Base-by-base conservation (phyloP, 2,888 invertebrate species). In the Pammene aurita region DNA sequence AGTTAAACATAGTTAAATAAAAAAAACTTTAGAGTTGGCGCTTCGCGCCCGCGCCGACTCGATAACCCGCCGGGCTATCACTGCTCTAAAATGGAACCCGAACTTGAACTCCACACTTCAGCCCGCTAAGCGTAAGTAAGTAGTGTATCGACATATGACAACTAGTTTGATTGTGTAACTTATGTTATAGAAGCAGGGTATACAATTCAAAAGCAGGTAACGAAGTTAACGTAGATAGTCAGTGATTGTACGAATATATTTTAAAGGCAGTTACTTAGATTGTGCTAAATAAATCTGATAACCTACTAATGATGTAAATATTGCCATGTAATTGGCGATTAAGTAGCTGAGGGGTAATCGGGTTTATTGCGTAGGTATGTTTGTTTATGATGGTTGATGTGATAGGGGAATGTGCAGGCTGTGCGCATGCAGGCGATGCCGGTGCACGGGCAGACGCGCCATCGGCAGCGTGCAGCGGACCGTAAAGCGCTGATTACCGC, bases 1-100 rank as follows among this genome's bases (percentile, higher is more conserved):
- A 57, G 13, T 18, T 6, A 41, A 52, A 14, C n/a, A n/a, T n/a
- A n/a, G n/a, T n/a, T 18, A 63, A 34, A 5, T 58, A 34, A n/a
- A n/a, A n/a, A n/a, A n/a, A n/a, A 5, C 38, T 41, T 14, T 14
- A 0, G 16, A 42, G 6, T 44, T 26, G 52, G 57, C 11, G 34
- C 62, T 14, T 10, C 41, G 52, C 18, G 54, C 13, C 35, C 16
- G 62, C 35, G 0, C 11, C 62, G 52, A 7, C n/a, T 58, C 61
- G 78, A 77, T 77, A 78, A 74, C 76, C 76, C 67, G 16, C 41
- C 55, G 38, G 72, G 76, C 74, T 78, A 77, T 77, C 77, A 50
- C 42, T n/a, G 44, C 66, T 68, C 65, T 56, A 67, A 62, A 70
- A 67, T 48, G 66, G 55, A 52, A 48, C 42, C 18, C 71, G 73